Base-by-base conservation (phyloP, 1,140 invertebrate genomes). In the Ostrea edulis region DNA sequence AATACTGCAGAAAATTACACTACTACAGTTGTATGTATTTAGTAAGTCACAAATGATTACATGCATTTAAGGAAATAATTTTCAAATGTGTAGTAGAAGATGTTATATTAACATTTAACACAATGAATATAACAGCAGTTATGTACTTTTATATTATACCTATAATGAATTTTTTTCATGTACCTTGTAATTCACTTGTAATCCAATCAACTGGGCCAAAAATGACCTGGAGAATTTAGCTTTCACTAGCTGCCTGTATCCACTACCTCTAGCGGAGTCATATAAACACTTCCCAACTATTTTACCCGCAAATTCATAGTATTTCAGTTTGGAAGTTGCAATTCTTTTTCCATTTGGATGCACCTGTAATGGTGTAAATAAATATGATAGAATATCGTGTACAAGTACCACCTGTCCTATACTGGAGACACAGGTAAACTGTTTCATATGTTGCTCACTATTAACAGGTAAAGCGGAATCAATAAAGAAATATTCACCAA, bases 241-340 rank as follows among this genome's bases (percentile, higher is more conserved):
- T 87, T 98, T 96, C 20, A 99, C 98, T 86, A 98, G 95, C 94
- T 98, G 98, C 4, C 98, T 91, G 95, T 98, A 88, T 14, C 97
- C 96, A 44, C 97, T 97, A 8, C 98, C 98, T 20, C 98, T 95
- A 14, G 98, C 97, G 81, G 97, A 98, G 95, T 99, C 98, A 93
- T 98, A 98, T 86, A 98, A 95, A 95, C 97, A 98, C 95, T 98
- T 98, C 81, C 98, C 98, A n/a, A 98, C 97, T 90, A 99, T 96
- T 95, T 97, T 97, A 52, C 98, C 98, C 55, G 98, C 98, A 94
- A 99, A 98, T 95, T 99, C 98, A 94, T 97, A 99, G 94, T 98
- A 97, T 92, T 98, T 98, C 77, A 98, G 92, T 95, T 98, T 98
- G 8, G 92, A 88, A 84, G 91, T 91, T n/a, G 52, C 58, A 29